Evolutionary conservation across 2,113 vertebrate species (phyloP).

Genomic region (Parus major): DNA sequence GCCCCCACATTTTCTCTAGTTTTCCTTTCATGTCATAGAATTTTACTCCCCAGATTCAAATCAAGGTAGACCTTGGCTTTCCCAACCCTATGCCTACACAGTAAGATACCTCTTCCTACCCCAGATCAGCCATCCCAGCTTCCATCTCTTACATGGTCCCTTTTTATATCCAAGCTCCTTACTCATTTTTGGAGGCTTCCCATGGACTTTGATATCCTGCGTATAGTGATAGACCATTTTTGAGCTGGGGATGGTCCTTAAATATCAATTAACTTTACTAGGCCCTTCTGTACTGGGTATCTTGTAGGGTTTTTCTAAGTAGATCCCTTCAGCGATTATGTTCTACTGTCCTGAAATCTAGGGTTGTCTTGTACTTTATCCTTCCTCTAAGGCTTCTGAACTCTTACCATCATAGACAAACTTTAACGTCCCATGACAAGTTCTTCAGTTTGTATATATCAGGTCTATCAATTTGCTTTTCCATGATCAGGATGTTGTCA

Average conservation of each 20-base stretch:
- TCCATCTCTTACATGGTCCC: background rate
- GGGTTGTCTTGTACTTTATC: background rate
- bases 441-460: background rate
- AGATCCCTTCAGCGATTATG: background rate
- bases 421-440: background rate
- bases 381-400: background rate
- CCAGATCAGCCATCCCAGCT: background rate
- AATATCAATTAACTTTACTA: background rate
- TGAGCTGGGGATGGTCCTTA: background rate
- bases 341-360: background rate
- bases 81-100: background rate
- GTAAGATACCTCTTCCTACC: background rate
- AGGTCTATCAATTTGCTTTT: background rate
- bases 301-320: background rate
- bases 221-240: background rate
- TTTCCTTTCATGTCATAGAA: background rate
- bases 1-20: background rate
- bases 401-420: background rate
- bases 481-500: background rate
- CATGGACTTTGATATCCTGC: background rate
- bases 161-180: background rate
- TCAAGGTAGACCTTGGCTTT: background rate
- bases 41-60: background rate
- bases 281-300: background rate
- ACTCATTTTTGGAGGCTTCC: background rate